Evolutionary conservation across 2,888 invertebrate genomes (phyloP).

Genomic region (Cephonodes hylas): DNA sequence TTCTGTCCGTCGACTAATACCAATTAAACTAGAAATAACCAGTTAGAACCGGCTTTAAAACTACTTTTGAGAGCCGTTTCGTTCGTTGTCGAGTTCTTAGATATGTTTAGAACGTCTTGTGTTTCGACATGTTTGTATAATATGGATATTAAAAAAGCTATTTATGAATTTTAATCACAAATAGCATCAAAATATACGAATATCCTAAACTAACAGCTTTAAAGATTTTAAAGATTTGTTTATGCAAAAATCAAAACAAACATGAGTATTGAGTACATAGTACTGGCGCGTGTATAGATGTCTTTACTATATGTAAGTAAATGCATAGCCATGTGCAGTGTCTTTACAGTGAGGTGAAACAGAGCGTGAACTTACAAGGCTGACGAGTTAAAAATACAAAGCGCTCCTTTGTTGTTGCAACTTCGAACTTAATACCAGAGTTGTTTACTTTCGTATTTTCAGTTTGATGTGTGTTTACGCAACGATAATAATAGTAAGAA

Average conservation of each 20-base stretch:
- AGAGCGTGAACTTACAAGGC: slow-evolving; percentile 50
- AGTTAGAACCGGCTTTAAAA: slow-evolving; percentile 24
- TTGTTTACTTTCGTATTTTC: background rate
- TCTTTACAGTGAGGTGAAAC: slow-evolving; percentile 37
- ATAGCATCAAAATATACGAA: too few species aligned
- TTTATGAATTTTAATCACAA: too few species aligned
- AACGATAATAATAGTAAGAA: background rate
- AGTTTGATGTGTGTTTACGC: background rate
- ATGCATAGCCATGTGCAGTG: slow-evolving; percentile 9
- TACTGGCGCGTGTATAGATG: background rate
- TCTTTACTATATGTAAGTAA: background rate
- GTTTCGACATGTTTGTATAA: background rate
- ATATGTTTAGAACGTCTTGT: slow-evolving; percentile 7
- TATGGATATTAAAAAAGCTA: background rate
- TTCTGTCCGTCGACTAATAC: background rate
- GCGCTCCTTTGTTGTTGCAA: slow-evolving; percentile 41
- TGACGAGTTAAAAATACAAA: slow-evolving; percentile 43
- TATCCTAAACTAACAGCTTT: too few species aligned
- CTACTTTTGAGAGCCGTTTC: slow-evolving; percentile 17
- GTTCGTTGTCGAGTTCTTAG: background rate
- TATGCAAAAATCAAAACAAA: background rate
- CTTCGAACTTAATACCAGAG: background rate
- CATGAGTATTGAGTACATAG: background rate
- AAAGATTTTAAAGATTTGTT: too few species aligned
- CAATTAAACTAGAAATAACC: slow-evolving; percentile 20